Evolutionary conservation across 2,888 invertebrate genomes (phyloP).

Genomic region (Norana najaformis): DNA sequence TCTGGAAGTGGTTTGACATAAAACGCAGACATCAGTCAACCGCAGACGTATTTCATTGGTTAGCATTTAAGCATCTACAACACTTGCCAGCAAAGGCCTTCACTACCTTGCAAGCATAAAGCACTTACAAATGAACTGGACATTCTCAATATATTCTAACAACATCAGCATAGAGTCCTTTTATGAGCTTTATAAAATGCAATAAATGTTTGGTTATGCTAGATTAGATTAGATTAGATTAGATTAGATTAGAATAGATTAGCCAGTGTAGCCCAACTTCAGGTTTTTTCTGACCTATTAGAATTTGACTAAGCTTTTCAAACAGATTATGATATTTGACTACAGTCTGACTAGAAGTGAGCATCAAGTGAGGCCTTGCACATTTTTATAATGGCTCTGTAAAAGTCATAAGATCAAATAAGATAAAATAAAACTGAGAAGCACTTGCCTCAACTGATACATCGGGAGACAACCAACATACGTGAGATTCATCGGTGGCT

Average conservation of each 20-base stretch:
- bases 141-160: not conserved
- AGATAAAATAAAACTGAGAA: not conserved
- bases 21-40: not conserved
- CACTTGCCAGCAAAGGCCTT: not conserved
- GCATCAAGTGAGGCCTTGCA: no score
- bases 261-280: no score
- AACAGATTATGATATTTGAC: no score
- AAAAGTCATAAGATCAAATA: no score
- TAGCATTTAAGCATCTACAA: not conserved
- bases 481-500: conserved; percentile 36
- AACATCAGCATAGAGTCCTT: not conserved
- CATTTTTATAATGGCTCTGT: no score
- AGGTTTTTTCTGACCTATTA: no score
- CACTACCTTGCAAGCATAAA: not conserved
- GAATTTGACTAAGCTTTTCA: no score
- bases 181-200: not conserved
- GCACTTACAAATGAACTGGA: not conserved
- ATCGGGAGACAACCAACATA: conserved; percentile 55
- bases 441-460: conserved; percentile 54
- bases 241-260: no score
- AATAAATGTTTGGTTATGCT: not conserved
- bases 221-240: not conserved
- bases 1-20: not conserved
- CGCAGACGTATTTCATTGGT: not conserved
- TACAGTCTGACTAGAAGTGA: no score